These are phyloP conservation scores for Coptodon rendalli DNA, from an alignment of 2,113 vertebrate genomes.

Conservation along the genomic window DNA sequence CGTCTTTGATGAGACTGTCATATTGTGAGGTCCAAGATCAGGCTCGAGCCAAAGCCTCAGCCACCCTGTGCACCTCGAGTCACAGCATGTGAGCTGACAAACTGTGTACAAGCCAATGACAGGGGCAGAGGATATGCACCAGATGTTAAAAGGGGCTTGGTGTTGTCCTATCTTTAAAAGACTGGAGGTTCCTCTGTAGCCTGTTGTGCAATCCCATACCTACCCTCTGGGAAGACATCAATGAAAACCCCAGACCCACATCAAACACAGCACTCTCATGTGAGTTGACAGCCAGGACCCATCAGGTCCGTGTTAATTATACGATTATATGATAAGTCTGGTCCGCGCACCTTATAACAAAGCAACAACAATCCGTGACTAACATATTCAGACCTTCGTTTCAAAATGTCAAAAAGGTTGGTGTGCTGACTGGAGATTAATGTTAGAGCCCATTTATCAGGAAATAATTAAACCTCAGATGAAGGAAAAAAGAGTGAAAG, in stretches of 20 bases:
- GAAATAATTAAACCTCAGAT: background rate
- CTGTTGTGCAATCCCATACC: background rate
- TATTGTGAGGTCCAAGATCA: background rate
- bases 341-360: background rate
- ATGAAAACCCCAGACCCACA: background rate
- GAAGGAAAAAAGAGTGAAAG: background rate
- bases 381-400: background rate
- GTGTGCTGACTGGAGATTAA: background rate
- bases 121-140: background rate
- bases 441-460: background rate
- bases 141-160: slow-evolving; percentile 12
- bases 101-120: background rate
- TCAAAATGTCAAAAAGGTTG: slow-evolving; percentile 5
- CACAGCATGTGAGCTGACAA: slow-evolving; percentile 6
- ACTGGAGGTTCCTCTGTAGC: background rate
- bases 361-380: background rate
- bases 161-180: slow-evolving; percentile 24
- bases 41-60: background rate
- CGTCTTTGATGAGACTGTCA: slow-evolving; percentile 12
- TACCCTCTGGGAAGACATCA: background rate
- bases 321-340: slow-evolving; percentile 21
- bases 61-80: background rate
- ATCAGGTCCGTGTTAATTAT: slow-evolving; percentile 10
- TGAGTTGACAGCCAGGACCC: background rate
- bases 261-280: background rate